Percentiles rank a stretch among this genome's conserved stretches.
Conservation (phyloP, 1,140 invertebrate species). For the Lineus longissimus region DNA sequence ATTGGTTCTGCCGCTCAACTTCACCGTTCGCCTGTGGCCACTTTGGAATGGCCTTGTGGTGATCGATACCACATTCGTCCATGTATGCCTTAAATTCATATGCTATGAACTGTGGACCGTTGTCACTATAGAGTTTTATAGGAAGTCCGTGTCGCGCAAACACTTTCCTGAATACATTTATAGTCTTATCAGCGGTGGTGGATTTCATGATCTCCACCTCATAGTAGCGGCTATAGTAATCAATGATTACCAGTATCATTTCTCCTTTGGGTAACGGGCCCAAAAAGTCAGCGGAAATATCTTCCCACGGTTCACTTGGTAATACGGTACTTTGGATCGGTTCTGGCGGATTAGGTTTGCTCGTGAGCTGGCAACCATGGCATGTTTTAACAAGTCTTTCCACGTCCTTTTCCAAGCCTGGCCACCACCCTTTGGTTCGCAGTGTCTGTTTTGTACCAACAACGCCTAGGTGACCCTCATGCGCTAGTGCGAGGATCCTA, state of each 20-base stretch:
- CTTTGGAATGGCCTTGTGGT: slow-evolving; percentile 21
- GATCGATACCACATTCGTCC: too few relatives aligned
- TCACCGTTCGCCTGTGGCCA: too few relatives aligned
- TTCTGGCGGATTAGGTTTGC: slow-evolving; percentile 13
- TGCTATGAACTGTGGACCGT: too few relatives aligned
- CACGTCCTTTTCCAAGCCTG: slow-evolving; percentile 24
- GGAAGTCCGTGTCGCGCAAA: slow-evolving; percentile 22
- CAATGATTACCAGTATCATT: slow-evolving; percentile 17
- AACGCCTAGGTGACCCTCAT: slow-evolving; percentile 22
- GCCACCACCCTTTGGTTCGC: slow-evolving; percentile 25
- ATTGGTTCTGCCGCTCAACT: background rate
- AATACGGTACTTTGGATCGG: slow-evolving; percentile 17
- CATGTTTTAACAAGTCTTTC: slow-evolving; percentile 20
- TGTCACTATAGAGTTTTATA: slow-evolving; percentile 6
- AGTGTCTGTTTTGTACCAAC: slow-evolving; percentile 23
- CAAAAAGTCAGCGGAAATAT: slow-evolving; percentile 23
- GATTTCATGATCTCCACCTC: slow-evolving; percentile 23
- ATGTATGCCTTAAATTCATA: too few relatives aligned
- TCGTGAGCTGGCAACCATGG: slow-evolving; percentile 25
- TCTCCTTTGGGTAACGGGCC: slow-evolving; percentile 26
- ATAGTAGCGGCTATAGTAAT: too few relatives aligned
- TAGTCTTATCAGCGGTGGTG: slow-evolving; percentile 15
- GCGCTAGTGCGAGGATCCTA: slow-evolving; percentile 12
- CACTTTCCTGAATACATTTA: slow-evolving; percentile 13
- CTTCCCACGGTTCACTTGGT: slow-evolving; percentile 20